Evolutionary conservation across 2,888 invertebrate genomes (phyloP).

Genomic region (Hirtodrosophila histrioides): DNA sequence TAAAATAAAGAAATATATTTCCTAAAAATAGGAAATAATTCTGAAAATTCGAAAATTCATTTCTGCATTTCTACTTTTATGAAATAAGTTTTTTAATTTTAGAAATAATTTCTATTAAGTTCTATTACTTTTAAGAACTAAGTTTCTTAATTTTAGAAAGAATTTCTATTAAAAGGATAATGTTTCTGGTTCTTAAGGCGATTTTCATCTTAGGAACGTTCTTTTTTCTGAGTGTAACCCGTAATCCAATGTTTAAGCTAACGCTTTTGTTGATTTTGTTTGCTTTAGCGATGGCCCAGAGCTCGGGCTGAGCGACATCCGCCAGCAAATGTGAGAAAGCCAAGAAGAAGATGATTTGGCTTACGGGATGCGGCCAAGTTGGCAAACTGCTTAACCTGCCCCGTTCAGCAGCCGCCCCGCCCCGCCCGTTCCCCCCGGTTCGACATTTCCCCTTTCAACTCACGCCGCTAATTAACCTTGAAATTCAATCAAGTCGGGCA

Average conservation of each 20-base stretch:
- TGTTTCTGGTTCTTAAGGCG: too few relatives aligned
- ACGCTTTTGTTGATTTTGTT: conserved; percentile 2
- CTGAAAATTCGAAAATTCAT: too few relatives aligned
- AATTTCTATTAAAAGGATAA: too few relatives aligned
- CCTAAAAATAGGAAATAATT: too few relatives aligned
- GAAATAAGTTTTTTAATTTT: too few relatives aligned
- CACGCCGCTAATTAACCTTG: conserved; percentile 69
- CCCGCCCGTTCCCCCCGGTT: conserved; percentile 4
- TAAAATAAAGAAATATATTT: too few relatives aligned
- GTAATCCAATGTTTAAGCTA: conserved; percentile 2
- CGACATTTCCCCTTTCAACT: conserved; percentile 15
- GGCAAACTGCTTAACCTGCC: conserved; percentile 16
- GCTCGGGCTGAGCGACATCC: not conserved
- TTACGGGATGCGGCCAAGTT: conserved; percentile 12
- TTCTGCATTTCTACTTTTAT: too few relatives aligned
- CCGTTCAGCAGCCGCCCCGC: not conserved
- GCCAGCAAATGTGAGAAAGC: not conserved
- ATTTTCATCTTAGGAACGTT: too few relatives aligned
- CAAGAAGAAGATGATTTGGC: conserved; percentile 3
- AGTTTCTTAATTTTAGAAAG: too few relatives aligned
- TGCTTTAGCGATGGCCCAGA: conserved; percentile 3
- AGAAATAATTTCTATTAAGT: too few relatives aligned
- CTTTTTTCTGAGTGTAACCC: not conserved
- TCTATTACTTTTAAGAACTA: too few relatives aligned
- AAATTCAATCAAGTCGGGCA: conserved; percentile 68